These are phyloP conservation scores for Augochlora pura DNA, from an alignment of 1,140 invertebrate species.

Conservation along the genomic window DNA sequence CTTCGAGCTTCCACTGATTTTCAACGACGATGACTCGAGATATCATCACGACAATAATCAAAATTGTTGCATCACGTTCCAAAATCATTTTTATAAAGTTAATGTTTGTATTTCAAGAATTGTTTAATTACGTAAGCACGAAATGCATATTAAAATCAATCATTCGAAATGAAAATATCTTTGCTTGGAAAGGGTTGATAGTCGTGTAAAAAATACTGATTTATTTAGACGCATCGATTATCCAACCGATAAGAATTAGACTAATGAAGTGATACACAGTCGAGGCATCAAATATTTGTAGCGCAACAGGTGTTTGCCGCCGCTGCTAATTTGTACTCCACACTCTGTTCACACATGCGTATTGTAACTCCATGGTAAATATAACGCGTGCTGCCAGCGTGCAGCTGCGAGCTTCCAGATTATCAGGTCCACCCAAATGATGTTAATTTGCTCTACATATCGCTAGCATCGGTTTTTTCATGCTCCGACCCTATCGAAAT, in stretches of 20 bases:
- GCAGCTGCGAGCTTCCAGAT: conserved; percentile 22
- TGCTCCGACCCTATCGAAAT: too few species aligned
- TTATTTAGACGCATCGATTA: neutral
- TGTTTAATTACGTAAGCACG: too few species aligned
- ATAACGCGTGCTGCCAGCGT: conserved; percentile 17
- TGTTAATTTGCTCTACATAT: neutral
- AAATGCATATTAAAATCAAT: too few species aligned
- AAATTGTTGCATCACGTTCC: too few species aligned
- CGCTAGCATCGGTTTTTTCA: neutral
- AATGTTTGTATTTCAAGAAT: too few species aligned
- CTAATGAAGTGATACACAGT: conserved; percentile 15
- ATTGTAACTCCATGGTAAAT: conserved; percentile 19
- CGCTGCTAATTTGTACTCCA: conserved; percentile 33
- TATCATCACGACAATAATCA: too few species aligned
- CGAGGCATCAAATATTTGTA: neutral
- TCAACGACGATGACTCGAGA: neutral
- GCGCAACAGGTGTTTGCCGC: conserved; percentile 26
- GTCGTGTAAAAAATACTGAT: neutral
- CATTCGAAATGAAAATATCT: too few species aligned
- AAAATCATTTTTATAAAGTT: too few species aligned
- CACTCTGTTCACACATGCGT: conserved; percentile 7
- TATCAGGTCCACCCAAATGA: conserved; percentile 34
- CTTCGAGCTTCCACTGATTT: neutral
- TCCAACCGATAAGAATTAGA: neutral
- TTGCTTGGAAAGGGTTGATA: neutral